A percentile compares a stretch with the other conserved stretches of the same genome.
These are phyloP conservation scores for Formica selysi DNA, from an alignment of 1,140 invertebrate species.

Conservation along the genomic window DNA sequence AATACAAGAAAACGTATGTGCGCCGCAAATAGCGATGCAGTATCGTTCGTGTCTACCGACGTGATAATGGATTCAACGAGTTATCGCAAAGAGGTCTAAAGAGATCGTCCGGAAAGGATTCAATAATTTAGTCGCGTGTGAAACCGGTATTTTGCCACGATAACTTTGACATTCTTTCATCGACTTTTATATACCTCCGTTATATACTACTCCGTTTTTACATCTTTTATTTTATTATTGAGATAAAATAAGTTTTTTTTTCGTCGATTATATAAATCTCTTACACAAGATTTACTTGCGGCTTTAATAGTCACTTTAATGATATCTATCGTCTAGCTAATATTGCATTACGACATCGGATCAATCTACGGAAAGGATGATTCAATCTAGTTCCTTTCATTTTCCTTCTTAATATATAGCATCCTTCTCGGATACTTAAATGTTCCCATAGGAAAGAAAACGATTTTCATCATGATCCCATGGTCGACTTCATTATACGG, in stretches of 20 bases:
- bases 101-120: background rate
- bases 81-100: constrained; percentile 19
- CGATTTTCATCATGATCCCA: constrained; percentile 45
- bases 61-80: constrained; percentile 61
- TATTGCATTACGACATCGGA: constrained; percentile 23
- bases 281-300: constrained; percentile 18
- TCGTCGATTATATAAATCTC: constrained; percentile 6
- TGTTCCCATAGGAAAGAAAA: constrained; percentile 43
- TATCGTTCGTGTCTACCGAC: constrained; percentile 27
- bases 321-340: constrained; percentile 9
- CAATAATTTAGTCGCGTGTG: background rate
- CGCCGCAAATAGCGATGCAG: background rate
- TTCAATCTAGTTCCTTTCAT: constrained; percentile 47
- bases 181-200: background rate
- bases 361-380: constrained; percentile 47
- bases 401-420: constrained; percentile 60
- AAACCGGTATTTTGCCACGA: background rate
- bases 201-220: background rate
- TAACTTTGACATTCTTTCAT: background rate
- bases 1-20: constrained; percentile 57
- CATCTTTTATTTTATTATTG: constrained; percentile 4
- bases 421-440: constrained; percentile 46
- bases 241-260: constrained; percentile 21
- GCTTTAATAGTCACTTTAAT: constrained; percentile 22
- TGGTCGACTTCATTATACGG: constrained; percentile 57